Percentiles rank a stretch among this genome's conserved stretches.
These are phyloP conservation scores for Hirundo rustica DNA, from an alignment of 2,797 vertebrate species.

Conservation along the genomic window DNA sequence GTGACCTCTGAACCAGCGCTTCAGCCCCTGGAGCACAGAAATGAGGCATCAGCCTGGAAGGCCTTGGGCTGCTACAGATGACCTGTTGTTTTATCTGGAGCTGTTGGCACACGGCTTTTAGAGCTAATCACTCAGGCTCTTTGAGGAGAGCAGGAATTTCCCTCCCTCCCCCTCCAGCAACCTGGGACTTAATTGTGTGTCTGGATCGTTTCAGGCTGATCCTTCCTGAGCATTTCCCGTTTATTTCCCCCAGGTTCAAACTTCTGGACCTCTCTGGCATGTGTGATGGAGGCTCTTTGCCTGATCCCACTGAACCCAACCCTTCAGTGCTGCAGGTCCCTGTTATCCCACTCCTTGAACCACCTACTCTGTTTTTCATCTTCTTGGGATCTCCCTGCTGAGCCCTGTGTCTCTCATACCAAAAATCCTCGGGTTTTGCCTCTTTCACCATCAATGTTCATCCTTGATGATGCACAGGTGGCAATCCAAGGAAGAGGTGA, in stretches of 20 bases:
- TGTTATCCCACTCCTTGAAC: not conserved
- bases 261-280: not conserved
- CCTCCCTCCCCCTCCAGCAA: constrained; percentile 22
- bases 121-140: constrained; percentile 54
- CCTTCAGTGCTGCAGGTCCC: not conserved
- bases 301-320: not conserved
- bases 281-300: not conserved
- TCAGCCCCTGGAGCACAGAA: constrained; percentile 44
- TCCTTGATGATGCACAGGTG: not conserved
- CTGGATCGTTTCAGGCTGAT: constrained; percentile 60
- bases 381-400: not conserved
- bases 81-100: constrained; percentile 58
- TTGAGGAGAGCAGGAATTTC: constrained; percentile 43
- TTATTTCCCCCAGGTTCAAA: not conserved
- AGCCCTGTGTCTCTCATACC: not conserved
- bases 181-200: constrained; percentile 45
- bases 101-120: constrained; percentile 45
- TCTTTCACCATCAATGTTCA: not conserved
- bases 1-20: constrained; percentile 41
- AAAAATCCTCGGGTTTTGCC: not conserved
- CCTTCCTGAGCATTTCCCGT: not conserved
- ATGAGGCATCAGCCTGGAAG: constrained; percentile 44
- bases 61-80: constrained; percentile 35
- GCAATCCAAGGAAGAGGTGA: not conserved
- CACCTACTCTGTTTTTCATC: not conserved